A percentile compares a stretch with the other conserved stretches of the same genome.
phyloP scores from a whole-genome alignment of 2,888 invertebrate species.

The Acleris literana region DNA sequence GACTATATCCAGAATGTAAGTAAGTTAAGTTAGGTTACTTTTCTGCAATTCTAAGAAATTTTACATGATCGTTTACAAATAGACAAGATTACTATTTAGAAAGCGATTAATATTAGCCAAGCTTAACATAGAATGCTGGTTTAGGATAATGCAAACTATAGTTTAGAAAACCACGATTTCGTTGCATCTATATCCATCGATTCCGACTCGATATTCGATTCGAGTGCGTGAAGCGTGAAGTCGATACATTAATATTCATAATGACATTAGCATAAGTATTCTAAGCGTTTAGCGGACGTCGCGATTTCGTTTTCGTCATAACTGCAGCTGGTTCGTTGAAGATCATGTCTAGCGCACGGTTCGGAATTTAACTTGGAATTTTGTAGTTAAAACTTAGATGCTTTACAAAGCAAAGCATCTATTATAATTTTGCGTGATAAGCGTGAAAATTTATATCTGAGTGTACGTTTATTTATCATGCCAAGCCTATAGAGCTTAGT shows the following conservation, averaged over 20 bases:
- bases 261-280: slow-evolving; percentile 7
- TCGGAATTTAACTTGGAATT: slow-evolving; percentile 19
- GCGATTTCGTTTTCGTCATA: slow-evolving; percentile 38
- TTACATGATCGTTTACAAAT: no score
- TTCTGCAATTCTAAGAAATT: no score
- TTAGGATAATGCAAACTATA: not conserved
- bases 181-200: slow-evolving; percentile 1
- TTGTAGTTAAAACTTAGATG: no score
- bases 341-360: slow-evolving; percentile 16
- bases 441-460: no score
- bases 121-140: not conserved
- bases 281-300: slow-evolving; percentile 30
- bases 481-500: not conserved
- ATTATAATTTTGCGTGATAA: no score
- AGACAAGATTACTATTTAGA: no score
- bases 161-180: slow-evolving; percentile 10
- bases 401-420: no score
- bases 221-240: slow-evolving; percentile 27
- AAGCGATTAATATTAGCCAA: no score
- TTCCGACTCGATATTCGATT: slow-evolving; percentile 27
- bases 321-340: slow-evolving; percentile 33
- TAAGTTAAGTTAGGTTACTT: no score
- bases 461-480: no score
- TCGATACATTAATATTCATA: slow-evolving; percentile 33
- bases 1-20: no score